These are phyloP conservation scores for Ariolimax columbianus DNA, from an alignment of 2,888 invertebrate species.

Conservation along the genomic window DNA sequence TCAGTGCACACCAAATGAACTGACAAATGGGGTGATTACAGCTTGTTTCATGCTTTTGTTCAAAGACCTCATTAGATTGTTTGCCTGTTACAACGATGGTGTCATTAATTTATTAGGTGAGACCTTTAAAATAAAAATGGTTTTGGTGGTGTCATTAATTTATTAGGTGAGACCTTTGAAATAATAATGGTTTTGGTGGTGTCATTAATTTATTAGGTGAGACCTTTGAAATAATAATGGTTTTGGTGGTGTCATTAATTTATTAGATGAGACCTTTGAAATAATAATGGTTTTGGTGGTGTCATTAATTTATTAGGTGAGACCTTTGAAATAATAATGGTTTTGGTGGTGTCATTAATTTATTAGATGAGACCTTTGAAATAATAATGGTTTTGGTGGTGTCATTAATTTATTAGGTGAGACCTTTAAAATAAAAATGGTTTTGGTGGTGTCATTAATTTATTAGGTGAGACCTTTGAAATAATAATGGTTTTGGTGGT, in stretches of 20 bases:
- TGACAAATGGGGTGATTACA: conserved; percentile 98
- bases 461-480: no score
- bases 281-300: no score
- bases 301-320: no score
- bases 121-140: conserved; percentile 48
- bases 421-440: background rate
- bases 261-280: no score
- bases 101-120: conserved; percentile 95
- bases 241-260: no score
- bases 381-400: background rate
- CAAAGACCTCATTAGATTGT: conserved; percentile 98
- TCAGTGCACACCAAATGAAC: conserved; percentile 92
- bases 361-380: no score
- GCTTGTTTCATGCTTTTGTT: conserved; percentile 99
- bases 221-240: no score
- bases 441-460: background rate
- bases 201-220: no score
- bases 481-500: no score
- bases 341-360: no score
- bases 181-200: background rate
- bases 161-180: background rate
- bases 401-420: background rate
- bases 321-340: no score
- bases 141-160: background rate
- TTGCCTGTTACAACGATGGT: conserved; percentile 99